Conservation (phyloP, 2,888 invertebrate species). For the Drosophila sordidula region DNA sequence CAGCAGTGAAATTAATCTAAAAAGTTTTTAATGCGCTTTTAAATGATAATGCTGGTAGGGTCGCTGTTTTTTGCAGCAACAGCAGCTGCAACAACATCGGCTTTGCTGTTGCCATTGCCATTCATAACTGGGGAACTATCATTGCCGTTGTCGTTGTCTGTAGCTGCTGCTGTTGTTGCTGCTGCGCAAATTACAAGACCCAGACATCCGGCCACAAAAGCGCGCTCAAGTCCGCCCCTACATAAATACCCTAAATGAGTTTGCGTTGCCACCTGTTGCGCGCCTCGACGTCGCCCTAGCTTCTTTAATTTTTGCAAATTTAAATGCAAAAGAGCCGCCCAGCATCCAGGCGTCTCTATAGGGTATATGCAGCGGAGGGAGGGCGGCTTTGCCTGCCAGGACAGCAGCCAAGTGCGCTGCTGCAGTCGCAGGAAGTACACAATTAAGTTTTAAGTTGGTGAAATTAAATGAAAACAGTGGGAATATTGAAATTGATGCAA, state of each 20-base stretch:
- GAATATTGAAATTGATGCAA: constrained; percentile 81
- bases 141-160: constrained; percentile 25
- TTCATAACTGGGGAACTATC: constrained; percentile 38
- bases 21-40: constrained; percentile 84
- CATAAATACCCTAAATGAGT: constrained; percentile 63
- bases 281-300: constrained; percentile 13
- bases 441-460: constrained; percentile 79
- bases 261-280: constrained; percentile 72
- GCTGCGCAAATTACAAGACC: constrained; percentile 76
- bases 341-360: constrained; percentile 10
- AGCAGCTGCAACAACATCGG: constrained; percentile 28
- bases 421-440: constrained; percentile 67
- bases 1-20: constrained; percentile 83
- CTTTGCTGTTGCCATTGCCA: constrained; percentile 26
- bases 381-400: constrained; percentile 5
- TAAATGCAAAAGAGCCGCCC: constrained; percentile 54
- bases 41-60: constrained; percentile 77
- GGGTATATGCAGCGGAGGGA: background rate
- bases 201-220: constrained; percentile 64
- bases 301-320: constrained; percentile 79
- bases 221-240: constrained; percentile 18
- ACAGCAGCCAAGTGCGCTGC: constrained; percentile 35
- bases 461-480: constrained; percentile 80
- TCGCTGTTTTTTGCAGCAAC: constrained; percentile 38
- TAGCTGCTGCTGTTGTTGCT: constrained; percentile 46